These are phyloP conservation scores for Hylomyscus alleni DNA, from an alignment of 2,797 vertebrate species.

Conservation along the genomic window DNA sequence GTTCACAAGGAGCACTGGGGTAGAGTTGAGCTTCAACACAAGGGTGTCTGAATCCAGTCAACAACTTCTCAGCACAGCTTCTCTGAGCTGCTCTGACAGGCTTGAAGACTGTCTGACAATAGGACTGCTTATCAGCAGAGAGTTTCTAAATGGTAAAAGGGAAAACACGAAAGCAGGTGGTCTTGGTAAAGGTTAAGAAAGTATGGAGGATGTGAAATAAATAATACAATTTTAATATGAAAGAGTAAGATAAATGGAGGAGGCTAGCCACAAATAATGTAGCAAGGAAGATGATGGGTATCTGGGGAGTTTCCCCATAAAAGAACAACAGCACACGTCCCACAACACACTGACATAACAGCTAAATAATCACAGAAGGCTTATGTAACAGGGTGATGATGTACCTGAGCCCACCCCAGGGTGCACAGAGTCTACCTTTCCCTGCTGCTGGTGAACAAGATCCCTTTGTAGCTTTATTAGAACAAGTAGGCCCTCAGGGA, in stretches of 20 bases:
- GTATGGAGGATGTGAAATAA: slow-evolving; percentile 26
- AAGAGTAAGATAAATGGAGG: not conserved
- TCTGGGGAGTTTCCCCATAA: not conserved
- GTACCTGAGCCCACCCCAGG: not conserved
- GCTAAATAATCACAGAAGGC: not conserved
- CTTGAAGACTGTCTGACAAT: not conserved
- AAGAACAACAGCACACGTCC: not conserved
- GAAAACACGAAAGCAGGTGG: not conserved
- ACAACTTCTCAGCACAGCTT: not conserved
- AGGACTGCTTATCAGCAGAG: not conserved
- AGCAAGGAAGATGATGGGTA: not conserved
- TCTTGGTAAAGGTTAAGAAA: slow-evolving; percentile 54
- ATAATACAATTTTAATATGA: slow-evolving; percentile 5
- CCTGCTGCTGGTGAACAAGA: not conserved
- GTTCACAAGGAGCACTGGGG: not conserved
- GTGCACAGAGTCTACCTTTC: not conserved
- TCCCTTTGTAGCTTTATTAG: not conserved
- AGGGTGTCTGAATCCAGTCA: not conserved
- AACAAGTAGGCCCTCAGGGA: not conserved
- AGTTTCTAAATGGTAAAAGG: not conserved
- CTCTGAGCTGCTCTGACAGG: not conserved
- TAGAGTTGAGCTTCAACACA: not conserved
- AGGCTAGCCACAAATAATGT: not conserved
- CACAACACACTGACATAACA: not conserved
- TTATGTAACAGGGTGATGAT: too few relatives aligned